These are phyloP conservation scores for Beaufortia kweichowensis DNA, from an alignment of 2,113 vertebrate genomes.

Conservation along the genomic window DNA sequence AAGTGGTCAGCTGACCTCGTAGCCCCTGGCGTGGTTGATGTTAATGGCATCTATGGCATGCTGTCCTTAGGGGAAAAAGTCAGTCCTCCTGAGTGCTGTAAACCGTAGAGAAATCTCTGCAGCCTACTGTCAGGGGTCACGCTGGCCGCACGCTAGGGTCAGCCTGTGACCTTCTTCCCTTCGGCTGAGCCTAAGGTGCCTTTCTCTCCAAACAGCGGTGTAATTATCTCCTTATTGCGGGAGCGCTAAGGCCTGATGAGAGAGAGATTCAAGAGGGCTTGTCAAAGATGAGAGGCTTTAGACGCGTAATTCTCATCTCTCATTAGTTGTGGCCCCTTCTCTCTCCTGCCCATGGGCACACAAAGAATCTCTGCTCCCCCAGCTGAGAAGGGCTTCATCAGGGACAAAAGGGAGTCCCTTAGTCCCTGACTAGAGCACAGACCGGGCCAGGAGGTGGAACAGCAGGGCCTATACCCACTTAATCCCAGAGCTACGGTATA, in stretches of 20 bases:
- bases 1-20: constrained; percentile 7
- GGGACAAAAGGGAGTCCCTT: constrained; percentile 46
- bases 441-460: constrained; percentile 45
- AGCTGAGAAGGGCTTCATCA: constrained; percentile 50
- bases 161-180: constrained; percentile 53
- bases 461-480: constrained; percentile 48
- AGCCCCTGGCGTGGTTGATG: constrained; percentile 32
- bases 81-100: constrained; percentile 45
- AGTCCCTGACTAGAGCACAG: constrained; percentile 38
- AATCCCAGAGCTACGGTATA: constrained; percentile 51
- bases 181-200: constrained; percentile 41
- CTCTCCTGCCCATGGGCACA: constrained; percentile 46
- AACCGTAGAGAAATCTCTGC: constrained; percentile 23
- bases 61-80: constrained; percentile 31
- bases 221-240: constrained; percentile 56
- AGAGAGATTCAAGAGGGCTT: constrained; percentile 43
- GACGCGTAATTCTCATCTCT: constrained; percentile 55
- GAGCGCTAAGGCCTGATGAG: constrained; percentile 45
- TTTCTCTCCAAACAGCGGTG: constrained; percentile 45
- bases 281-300: constrained; percentile 46
- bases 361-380: constrained; percentile 51
- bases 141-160: constrained; percentile 57
- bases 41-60: constrained; percentile 37
- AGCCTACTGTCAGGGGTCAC: constrained; percentile 55
- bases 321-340: constrained; percentile 51